Conservation (phyloP, 2,113 vertebrate species). For the Cyprinodon variegatus region DNA sequence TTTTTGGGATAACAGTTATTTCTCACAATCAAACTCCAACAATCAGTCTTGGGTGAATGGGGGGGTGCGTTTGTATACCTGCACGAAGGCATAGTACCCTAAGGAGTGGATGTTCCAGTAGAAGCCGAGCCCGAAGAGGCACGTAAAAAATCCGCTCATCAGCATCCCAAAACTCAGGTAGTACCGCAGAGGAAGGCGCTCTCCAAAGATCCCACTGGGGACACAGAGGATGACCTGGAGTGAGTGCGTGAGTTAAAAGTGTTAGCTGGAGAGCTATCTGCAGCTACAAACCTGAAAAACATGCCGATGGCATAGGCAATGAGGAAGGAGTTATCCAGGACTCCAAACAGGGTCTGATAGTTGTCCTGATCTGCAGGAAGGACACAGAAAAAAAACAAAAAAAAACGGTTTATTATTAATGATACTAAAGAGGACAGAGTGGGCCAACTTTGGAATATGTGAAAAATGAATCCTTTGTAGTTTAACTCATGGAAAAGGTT, state of each 20-base stretch:
- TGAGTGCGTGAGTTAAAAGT: neutral
- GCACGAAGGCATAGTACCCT: conserved; percentile 89
- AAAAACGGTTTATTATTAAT: neutral
- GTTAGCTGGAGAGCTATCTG: no score
- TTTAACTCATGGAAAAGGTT: neutral
- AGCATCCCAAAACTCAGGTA: conserved; percentile 93
- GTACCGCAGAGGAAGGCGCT: conserved; percentile 93
- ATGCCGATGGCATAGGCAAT: conserved; percentile 96
- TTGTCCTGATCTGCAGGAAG: conserved; percentile 84
- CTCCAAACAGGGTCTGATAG: conserved; percentile 90
- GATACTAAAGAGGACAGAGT: neutral
- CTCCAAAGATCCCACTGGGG: conserved; percentile 91
- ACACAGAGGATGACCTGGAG: neutral
- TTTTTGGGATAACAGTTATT: no score
- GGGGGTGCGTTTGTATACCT: conserved; percentile 78
- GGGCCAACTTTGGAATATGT: no score
- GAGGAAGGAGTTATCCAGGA: conserved; percentile 93
- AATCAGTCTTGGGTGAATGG: neutral
- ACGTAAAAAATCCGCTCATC: conserved; percentile 89
- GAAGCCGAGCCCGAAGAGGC: conserved; percentile 90
- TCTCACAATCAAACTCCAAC: neutral
- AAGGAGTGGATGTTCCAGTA: conserved; percentile 92
- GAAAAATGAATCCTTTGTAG: neutral
- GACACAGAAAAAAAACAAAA: neutral
- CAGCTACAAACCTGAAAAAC: conserved; percentile 90